Conservation (phyloP, 2,888 invertebrate species). For the Osmoderma eremita region DNA sequence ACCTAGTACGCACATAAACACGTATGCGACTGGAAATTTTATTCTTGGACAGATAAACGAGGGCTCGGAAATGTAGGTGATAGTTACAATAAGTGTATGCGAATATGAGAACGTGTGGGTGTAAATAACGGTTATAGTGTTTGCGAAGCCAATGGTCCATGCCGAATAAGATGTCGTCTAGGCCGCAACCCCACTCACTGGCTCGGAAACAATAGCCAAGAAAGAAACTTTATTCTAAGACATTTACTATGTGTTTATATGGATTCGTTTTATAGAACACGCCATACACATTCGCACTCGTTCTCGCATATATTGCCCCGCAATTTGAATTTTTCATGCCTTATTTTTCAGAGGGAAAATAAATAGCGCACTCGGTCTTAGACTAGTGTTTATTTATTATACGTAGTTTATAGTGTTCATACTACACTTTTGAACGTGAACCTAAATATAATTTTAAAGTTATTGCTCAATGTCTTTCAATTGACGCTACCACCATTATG, state of each 20-base stretch:
- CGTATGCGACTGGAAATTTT: conserved; percentile 15
- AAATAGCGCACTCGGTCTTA: conserved; percentile 1
- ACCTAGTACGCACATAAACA: background rate
- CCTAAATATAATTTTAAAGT: too few relatives aligned
- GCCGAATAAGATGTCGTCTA: conserved; percentile 59
- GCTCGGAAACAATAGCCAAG: conserved; percentile 56
- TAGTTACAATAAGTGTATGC: conserved; percentile 55
- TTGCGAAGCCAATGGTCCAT: conserved; percentile 60
- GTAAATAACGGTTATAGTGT: conserved; percentile 60
- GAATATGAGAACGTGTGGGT: conserved; percentile 61
- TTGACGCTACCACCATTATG: too few relatives aligned
- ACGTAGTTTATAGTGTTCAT: background rate
- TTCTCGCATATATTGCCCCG: conserved; percentile 15
- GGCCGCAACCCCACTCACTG: conserved; percentile 55
- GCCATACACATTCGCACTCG: conserved; percentile 35
- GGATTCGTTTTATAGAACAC: conserved; percentile 58
- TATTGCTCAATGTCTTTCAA: too few relatives aligned
- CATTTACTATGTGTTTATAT: conserved; percentile 61
- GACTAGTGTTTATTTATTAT: background rate
- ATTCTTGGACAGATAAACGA: conserved; percentile 26
- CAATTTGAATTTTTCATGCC: conserved; percentile 39
- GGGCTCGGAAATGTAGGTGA: conserved; percentile 42
- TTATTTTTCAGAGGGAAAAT: conserved; percentile 21
- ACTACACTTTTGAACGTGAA: too few relatives aligned
- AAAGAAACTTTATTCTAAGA: conserved; percentile 61